Percentiles rank a stretch among this genome's conserved stretches.
Conservation (phyloP, 1,140 invertebrate genomes). For the Drosophila nigromelanica region DNA sequence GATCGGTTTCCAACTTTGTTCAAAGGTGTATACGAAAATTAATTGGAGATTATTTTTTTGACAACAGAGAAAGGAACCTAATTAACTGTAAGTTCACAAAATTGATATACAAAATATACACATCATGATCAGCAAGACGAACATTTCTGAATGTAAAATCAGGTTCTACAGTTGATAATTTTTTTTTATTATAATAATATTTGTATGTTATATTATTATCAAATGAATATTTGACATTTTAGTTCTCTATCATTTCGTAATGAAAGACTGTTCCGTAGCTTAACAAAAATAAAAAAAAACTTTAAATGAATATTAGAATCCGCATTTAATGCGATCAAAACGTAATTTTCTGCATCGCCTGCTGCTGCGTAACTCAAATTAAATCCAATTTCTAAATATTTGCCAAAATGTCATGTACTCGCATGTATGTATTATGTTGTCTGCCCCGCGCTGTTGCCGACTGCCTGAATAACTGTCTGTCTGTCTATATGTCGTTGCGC, state of each 20-base stretch:
- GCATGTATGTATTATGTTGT: constrained; percentile 1
- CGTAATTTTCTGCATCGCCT: constrained; percentile 23
- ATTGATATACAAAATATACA: background rate
- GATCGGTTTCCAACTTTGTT: too few relatives aligned
- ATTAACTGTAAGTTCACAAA: too few relatives aligned
- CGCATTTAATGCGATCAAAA: constrained; percentile 35
- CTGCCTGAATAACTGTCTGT: constrained; percentile 2
- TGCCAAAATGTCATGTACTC: constrained; percentile 43
- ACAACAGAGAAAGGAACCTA: too few relatives aligned
- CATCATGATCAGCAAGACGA: too few relatives aligned
- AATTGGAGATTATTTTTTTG: too few relatives aligned
- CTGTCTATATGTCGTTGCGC: constrained; percentile 35
- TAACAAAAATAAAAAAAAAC: background rate
- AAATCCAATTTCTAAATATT: constrained; percentile 54
- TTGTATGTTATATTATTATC: too few relatives aligned
- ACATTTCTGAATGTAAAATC: too few relatives aligned
- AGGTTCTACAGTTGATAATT: background rate
- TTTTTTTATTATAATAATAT: too few relatives aligned
- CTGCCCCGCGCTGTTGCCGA: background rate
- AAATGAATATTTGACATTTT: too few relatives aligned
- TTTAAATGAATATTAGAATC: background rate
- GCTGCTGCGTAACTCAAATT: constrained; percentile 21
- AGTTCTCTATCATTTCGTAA: too few relatives aligned
- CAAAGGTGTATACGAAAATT: too few relatives aligned
- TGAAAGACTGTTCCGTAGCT: too few relatives aligned